Evolutionary conservation across 2,888 invertebrate species (phyloP), one percentile per base, ranked within the genome.

Genomic region (Tipula vernalis): DNA sequence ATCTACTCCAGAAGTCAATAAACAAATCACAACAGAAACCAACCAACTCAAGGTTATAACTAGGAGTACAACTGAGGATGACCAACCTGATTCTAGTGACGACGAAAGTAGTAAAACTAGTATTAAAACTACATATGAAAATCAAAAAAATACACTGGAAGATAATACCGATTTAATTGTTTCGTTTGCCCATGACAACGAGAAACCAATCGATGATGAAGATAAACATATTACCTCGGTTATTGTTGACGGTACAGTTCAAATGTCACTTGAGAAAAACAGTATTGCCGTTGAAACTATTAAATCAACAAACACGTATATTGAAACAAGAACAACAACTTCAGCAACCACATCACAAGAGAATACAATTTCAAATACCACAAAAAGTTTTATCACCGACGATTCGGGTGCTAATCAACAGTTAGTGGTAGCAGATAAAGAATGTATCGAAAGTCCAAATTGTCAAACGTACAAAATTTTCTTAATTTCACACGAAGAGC

Each of bases 401-500:
- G 51, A 51, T 51, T 51, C 71, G 18, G 71, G 28, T n/a, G 5
- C 3, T 28, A 71, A 71, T 71, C 71, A 71, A 71, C 8, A 71
- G 3, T 28, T 71, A 28, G 71, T 10, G 5, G 3, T 28, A 12
- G 71, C 8, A 4, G 71, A 71, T 12, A 71, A 28, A 28, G 71
- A 71, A 3, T 8, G 87, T 89, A 89, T 88, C 8, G 71, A 71
- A 28, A 28, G 89, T 90, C 85, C 89, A 88, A 71, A 71, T 86
- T 87, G 87, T n/a, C 87, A 88, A 88, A 90, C 89, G 5, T 91
- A 91, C 88, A 93, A 93, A 89, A 93, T 95, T 88, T 94, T 94
- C 87, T 91, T 95, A 83, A 95, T 95, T 88, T 95, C 95, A 5
- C 95, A 95, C 87, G 95, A 95, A 91, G 95, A 95, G 91, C 93